Conservation (phyloP, 1,140 invertebrate genomes). For the Dreissena polymorpha region DNA sequence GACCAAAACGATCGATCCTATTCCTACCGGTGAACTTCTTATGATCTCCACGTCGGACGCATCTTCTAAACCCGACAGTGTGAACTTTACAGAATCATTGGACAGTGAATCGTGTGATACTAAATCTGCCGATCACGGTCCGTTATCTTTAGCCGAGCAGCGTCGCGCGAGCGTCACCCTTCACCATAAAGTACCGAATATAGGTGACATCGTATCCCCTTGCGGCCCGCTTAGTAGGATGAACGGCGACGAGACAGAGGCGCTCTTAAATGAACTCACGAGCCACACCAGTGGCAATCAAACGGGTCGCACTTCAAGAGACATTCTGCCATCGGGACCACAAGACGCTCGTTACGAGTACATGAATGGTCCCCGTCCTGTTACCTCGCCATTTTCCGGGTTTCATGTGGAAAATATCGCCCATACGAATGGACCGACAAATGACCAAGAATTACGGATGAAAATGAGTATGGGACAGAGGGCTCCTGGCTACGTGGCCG, state of each 20-base stretch:
- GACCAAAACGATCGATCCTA: slow-evolving; percentile 39
- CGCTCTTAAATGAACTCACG: neutral
- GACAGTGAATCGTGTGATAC: neutral
- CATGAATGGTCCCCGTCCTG: neutral
- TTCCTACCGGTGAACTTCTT: neutral
- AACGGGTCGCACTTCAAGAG: no score
- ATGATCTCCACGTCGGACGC: neutral
- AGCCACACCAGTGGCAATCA: neutral
- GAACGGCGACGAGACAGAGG: neutral
- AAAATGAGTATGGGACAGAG: neutral
- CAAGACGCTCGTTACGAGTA: neutral
- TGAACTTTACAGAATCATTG: neutral
- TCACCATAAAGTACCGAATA: slow-evolving; percentile 29
- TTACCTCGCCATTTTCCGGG: neutral
- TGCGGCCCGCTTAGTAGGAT: neutral
- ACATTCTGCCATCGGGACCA: no score
- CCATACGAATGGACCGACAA: neutral
- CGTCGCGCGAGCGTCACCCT: slow-evolving; percentile 35
- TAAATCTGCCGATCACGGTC: slow-evolving; percentile 8
- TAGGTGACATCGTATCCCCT: neutral
- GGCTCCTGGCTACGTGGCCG: neutral
- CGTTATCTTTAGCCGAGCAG: slow-evolving; percentile 29
- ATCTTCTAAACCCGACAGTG: neutral
- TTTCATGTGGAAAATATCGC: neutral
- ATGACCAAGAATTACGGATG: neutral